These are phyloP conservation scores for Julus scanicus DNA, from an alignment of 2,888 invertebrate genomes.

Conservation along the genomic window DNA sequence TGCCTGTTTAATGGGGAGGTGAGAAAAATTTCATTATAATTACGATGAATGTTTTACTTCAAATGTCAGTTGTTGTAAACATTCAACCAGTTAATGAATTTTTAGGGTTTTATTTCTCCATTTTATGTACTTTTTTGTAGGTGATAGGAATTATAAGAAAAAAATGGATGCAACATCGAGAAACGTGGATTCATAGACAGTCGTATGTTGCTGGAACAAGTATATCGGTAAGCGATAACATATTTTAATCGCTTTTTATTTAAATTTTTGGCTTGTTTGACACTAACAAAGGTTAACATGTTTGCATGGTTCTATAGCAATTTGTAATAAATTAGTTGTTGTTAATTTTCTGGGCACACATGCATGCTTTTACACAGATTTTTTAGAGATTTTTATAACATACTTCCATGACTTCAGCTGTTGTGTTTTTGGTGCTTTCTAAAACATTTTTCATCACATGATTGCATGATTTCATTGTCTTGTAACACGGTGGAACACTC, in stretches of 20 bases:
- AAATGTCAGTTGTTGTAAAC: background rate
- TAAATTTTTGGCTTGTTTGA: background rate
- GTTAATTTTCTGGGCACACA: too few species aligned
- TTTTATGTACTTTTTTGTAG: constrained; percentile 3
- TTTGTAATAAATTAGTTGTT: background rate
- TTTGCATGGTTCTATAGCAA: background rate
- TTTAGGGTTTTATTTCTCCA: too few species aligned
- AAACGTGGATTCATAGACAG: constrained; percentile 50
- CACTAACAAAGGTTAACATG: background rate
- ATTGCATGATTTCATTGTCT: background rate
- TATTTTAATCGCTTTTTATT: background rate
- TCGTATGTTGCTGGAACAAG: constrained; percentile 52
- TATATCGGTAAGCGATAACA: constrained; percentile 49
- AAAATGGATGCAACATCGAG: constrained; percentile 52
- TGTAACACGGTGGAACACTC: background rate
- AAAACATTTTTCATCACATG: background rate
- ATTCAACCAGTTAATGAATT: too few species aligned
- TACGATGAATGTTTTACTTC: background rate
- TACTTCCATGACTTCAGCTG: too few species aligned
- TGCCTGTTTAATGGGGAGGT: constrained; percentile 97
- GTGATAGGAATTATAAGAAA: constrained; percentile 49
- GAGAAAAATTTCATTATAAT: constrained; percentile 46
- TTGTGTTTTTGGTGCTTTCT: background rate
- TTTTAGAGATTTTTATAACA: too few species aligned
- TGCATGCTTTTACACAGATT: too few species aligned